These are phyloP conservation scores for Vimba vimba DNA, from an alignment of 2,113 vertebrate genomes.

Conservation along the genomic window DNA sequence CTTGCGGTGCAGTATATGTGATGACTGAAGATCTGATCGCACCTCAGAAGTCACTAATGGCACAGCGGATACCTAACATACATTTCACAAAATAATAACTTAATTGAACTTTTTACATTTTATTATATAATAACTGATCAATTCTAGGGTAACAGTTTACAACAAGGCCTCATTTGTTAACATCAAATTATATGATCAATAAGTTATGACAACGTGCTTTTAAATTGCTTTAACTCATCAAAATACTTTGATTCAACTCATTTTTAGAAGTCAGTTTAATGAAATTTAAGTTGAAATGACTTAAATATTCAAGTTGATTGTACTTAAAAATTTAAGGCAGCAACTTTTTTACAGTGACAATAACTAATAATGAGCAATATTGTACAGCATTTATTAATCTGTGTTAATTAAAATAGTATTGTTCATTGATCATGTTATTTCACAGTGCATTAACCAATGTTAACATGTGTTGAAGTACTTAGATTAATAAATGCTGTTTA, in stretches of 20 bases:
- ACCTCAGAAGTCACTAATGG: conserved; percentile 24
- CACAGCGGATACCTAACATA: conserved; percentile 40
- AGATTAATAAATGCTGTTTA: not conserved
- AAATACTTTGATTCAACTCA: too few relatives aligned
- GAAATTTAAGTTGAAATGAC: too few relatives aligned
- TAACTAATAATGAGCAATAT: not conserved
- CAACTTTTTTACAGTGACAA: not conserved
- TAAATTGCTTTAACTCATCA: too few relatives aligned
- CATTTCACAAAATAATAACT: not conserved
- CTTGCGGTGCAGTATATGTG: conserved; percentile 34
- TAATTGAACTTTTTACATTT: too few relatives aligned
- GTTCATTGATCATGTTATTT: not conserved
- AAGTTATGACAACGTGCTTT: too few relatives aligned
- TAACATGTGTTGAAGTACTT: not conserved
- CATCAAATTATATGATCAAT: too few relatives aligned
- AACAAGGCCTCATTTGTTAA: not conserved
- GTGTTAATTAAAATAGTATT: not conserved
- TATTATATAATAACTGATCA: too few relatives aligned
- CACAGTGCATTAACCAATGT: not conserved
- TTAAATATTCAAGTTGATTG: too few relatives aligned
- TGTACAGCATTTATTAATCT: not conserved
- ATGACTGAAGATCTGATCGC: conserved; percentile 17
- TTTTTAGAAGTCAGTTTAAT: too few relatives aligned
- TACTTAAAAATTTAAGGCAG: too few relatives aligned
- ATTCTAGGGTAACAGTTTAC: not conserved